Conservation (phyloP, 2,888 invertebrate species). For the Hedya salicella region DNA sequence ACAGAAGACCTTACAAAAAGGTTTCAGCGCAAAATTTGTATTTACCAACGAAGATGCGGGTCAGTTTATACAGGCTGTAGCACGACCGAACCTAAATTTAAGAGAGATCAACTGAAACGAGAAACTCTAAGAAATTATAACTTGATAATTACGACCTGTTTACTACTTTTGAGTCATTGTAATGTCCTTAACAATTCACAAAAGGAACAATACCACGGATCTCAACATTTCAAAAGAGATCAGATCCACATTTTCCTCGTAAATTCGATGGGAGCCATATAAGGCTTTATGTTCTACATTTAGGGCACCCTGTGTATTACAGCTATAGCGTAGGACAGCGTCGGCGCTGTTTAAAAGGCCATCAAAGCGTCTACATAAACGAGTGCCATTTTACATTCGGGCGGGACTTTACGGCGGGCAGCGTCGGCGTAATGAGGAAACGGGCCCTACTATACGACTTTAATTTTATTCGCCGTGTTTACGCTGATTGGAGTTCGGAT, state of each 20-base stretch:
- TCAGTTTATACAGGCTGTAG: slow-evolving; percentile 7
- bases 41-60: slow-evolving; percentile 22
- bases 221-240: not conserved
- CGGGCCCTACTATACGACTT: slow-evolving; percentile 51
- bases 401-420: slow-evolving; percentile 67
- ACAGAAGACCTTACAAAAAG: slow-evolving; percentile 6
- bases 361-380: slow-evolving; percentile 74
- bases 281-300: not conserved
- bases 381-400: slow-evolving; percentile 74
- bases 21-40: slow-evolving; percentile 12
- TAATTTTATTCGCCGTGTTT: slow-evolving; percentile 42
- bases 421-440: slow-evolving; percentile 75
- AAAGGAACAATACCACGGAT: not conserved
- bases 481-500: slow-evolving; percentile 34
- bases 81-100: slow-evolving; percentile 8
- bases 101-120: not conserved
- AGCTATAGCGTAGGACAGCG: slow-evolving; percentile 29
- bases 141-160: not conserved
- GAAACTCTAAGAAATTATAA: not conserved
- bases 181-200: not conserved
- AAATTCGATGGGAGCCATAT: slow-evolving; percentile 9
- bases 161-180: not conserved
- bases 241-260: not conserved
- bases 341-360: slow-evolving; percentile 58
- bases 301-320: slow-evolving; percentile 17